Base-by-base conservation (phyloP, 2,888 invertebrate species). In the Drosophila neonasuta region DNA sequence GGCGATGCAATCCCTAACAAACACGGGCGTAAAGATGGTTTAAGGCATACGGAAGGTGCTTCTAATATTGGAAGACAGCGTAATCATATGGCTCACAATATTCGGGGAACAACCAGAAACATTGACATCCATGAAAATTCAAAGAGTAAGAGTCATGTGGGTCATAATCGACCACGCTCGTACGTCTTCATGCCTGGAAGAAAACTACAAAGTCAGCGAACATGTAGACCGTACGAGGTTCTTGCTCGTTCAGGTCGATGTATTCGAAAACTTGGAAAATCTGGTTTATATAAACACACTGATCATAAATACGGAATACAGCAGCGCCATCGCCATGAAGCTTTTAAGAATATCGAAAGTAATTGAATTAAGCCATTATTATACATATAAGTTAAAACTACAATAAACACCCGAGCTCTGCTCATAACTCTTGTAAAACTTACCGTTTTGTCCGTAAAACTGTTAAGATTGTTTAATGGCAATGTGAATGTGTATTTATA, bases 181-280 rank as follows among this genome's bases (percentile, higher is more conserved):
- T 67, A 62, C 51, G 45, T 51, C 0, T 50, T 57, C n/a, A 0
- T 83, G 50, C 80, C 76, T 0, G 80, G 86, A 6, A 57, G 80
- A 10, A 34, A 4, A 13, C 44, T 78, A 0, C 0, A 1, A 0
- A 36, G 10, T 1, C 9, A n/a, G 0, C 56, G 62, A 1, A 49
- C n/a, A 6, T 81, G 83, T 30, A 65, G 69, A 5, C 68, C 71
- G 1, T 56, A 75, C n/a, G 86, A 86, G 36, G 59, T 76, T 0
- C 10, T 24, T 0, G 78, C 32, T 1, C 39, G 3, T 3, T 39
- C 54, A 0, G 5, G 4, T 2, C 82, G 80, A 2, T 85, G 86
- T 39, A 58, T 86, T 11, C 78, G 58, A 1, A 83, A 63, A 46
- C 20, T 2, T 4, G 68, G 64, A n/a, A 68, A 56, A 36, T 20